Evolutionary conservation across 1,140 invertebrate genomes (phyloP), one percentile per base, ranked within the genome.

Genomic region (Philotrypesis tridentata): DNA sequence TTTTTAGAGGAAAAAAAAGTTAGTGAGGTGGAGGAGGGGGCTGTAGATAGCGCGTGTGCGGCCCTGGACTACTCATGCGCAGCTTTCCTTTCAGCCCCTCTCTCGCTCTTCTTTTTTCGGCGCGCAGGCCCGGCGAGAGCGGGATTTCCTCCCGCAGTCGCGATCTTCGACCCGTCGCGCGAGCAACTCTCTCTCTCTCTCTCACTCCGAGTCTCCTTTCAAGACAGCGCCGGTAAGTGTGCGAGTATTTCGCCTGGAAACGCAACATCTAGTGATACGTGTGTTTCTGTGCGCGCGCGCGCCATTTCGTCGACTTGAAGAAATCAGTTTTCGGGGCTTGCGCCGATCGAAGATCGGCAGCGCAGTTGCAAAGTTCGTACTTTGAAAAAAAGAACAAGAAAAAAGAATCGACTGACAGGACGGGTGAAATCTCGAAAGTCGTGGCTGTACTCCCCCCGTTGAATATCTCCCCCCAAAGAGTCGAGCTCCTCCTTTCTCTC

Each of bases 61-160:
- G 43, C 77, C 77, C 77, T 79, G 68, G 67, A 63, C 43, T 25
- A 27, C 61, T 65, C 61, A 29, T 27, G 61, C 23, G 61, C 61
- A 27, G 61, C 61, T 65, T 65, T 65, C 14, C 25, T 27, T 1
- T 33, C 17, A 23, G 14, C 21, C 23, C 60, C 40, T 31, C 71
- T 6, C n/a, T 70, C 21, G 17, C 1, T 21, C 48, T 55, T 17
- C n/a, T 37, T 48, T 78, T 78, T 78, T 78, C 63, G 61, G 65
- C 77, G 60, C 74, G 48, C 29, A 31, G 31, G 61, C 31, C 21
- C 23, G 25, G 27, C 11, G 7, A 43, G 48, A 74, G 70, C 14
- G 31, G 23, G 37, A 80, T 74, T 68, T 74, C 40, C 71, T 67
- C 71, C 7, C 29, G n/a, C 73, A 82, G 80, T 82, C 80, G 73